These are phyloP conservation scores for Gymnorhina tibicen DNA, from an alignment of 2,113 vertebrate genomes.

Conservation along the genomic window DNA sequence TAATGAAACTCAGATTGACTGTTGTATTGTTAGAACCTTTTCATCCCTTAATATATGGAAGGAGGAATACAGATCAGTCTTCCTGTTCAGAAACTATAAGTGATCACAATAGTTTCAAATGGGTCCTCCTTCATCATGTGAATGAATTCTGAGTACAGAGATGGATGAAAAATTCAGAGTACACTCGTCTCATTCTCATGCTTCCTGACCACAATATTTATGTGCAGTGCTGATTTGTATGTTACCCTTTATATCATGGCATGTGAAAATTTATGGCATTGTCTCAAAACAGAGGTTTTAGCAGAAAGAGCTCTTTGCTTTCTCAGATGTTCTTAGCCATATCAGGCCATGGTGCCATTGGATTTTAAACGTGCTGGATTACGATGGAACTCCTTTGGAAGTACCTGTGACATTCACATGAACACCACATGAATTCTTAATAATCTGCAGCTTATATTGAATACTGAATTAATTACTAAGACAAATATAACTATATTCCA, in stretches of 20 bases:
- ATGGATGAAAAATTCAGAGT: neutral
- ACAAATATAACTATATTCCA: neutral
- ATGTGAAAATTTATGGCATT: neutral
- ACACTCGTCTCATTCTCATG: neutral
- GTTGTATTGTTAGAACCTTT: neutral
- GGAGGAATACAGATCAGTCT: neutral
- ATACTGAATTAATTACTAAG: slow-evolving; percentile 11
- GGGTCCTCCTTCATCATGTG: neutral
- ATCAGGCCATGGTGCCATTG: neutral
- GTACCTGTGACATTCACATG: neutral
- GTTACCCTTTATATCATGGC: neutral
- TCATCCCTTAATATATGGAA: neutral
- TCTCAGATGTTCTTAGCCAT: neutral
- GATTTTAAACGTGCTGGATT: neutral
- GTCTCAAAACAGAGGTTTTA: neutral
- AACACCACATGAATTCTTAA: neutral
- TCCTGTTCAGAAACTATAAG: neutral
- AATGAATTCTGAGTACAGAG: neutral
- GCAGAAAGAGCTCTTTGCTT: neutral
- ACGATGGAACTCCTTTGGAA: neutral
- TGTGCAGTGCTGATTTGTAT: neutral
- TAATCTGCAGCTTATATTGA: neutral
- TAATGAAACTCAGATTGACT: neutral
- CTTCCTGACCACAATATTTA: neutral
- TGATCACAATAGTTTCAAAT: neutral